Percentiles rank a stretch among this genome's conserved stretches.
These are phyloP conservation scores for Criorhina ranunculi DNA, from an alignment of 2,888 invertebrate genomes.

Conservation along the genomic window DNA sequence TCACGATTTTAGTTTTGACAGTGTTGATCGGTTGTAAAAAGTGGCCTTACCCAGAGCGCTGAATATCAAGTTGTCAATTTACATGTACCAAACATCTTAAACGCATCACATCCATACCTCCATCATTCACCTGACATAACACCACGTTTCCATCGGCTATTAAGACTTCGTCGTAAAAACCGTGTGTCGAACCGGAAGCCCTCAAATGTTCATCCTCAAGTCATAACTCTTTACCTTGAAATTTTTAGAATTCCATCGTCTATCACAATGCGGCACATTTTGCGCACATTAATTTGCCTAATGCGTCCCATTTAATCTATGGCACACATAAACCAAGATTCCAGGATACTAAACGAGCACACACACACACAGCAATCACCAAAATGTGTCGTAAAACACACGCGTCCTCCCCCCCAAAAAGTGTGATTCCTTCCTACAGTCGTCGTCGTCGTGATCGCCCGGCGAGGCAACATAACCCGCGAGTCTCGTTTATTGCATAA, in stretches of 20 bases:
- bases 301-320: slow-evolving; percentile 50
- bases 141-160: too few species aligned
- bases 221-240: slow-evolving; percentile 11
- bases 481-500: slow-evolving; percentile 53
- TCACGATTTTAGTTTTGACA: too few species aligned
- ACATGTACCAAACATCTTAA: too few species aligned
- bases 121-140: too few species aligned
- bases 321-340: slow-evolving; percentile 45
- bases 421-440: not conserved
- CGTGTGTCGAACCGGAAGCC: too few species aligned
- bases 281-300: slow-evolving; percentile 46
- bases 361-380: slow-evolving; percentile 3
- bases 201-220: not conserved
- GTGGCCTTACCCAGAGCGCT: too few species aligned
- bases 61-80: too few species aligned
- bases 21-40: too few species aligned
- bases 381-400: slow-evolving; percentile 60
- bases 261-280: slow-evolving; percentile 6
- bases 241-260: slow-evolving; percentile 13
- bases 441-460: not conserved
- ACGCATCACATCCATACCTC: too few species aligned
- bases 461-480: slow-evolving; percentile 1
- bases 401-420: slow-evolving; percentile 14
- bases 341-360: slow-evolving; percentile 19
- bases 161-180: too few species aligned